phyloP scores from a whole-genome alignment of 2,113 vertebrate genomes.

The Candoia aspera region DNA sequence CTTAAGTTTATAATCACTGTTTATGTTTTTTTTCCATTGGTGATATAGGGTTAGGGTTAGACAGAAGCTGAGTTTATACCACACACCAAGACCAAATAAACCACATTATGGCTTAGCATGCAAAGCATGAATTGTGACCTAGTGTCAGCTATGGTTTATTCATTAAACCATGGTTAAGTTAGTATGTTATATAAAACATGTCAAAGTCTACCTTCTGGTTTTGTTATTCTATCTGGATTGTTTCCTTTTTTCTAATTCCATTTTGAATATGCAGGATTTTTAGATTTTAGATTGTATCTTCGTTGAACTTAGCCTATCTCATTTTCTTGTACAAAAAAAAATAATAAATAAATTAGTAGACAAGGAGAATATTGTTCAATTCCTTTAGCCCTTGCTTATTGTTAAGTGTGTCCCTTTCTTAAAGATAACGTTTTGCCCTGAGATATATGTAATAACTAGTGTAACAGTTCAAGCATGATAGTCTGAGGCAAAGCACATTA shows the following conservation, averaged over 20 bases:
- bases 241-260: neutral
- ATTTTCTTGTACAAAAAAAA: slow-evolving; percentile 7
- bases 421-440: neutral
- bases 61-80: neutral
- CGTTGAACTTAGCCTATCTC: neutral
- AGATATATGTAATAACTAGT: neutral
- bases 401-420: neutral
- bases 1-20: neutral
- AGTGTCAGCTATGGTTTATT: neutral
- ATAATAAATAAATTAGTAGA: neutral
- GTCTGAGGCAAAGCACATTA: neutral
- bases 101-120: neutral
- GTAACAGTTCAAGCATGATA: neutral
- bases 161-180: neutral
- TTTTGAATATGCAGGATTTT: neutral
- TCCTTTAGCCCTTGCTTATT: neutral
- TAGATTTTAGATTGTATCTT: neutral
- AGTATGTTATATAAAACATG: neutral
- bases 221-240: neutral
- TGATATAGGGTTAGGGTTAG: neutral
- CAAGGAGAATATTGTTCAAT: neutral
- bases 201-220: neutral
- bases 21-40: neutral
- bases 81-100: neutral
- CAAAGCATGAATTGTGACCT: neutral